Evolutionary conservation across 64 coral and sea anemone genomes (phyloP), one percentile per base, ranked within the genome.

Genomic region (Porites lutea): DNA sequence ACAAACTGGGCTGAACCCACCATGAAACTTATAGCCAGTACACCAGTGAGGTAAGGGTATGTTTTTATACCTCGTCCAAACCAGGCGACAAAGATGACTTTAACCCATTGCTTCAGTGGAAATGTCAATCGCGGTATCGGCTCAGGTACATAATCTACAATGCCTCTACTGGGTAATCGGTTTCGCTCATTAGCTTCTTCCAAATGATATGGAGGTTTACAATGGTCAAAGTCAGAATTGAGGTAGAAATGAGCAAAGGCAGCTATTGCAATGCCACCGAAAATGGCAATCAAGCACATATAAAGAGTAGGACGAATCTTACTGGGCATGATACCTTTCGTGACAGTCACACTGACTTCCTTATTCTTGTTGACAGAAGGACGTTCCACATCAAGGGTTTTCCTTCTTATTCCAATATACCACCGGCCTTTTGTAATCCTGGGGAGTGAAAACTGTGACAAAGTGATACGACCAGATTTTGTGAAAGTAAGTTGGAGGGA

Each of bases 1-100:
- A 97, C 95, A 94, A 97, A 97, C 52, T 97, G 95, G n/a, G 95
- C 92, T 13, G 95, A 90, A 4, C 95, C 95, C 27, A 97, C 92
- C 89, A 89, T 82, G 59, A 97, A 97, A 62, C 87, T 90, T 60
- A 94, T 90, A 23, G 92, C 92, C 19, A 94, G 65, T 11, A 97
- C 92, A 19, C 81, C 95, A 5, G 95, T 97, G 23, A 93, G 60
- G 83, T 97, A 97, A 2, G 92, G 88, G 55, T 90, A 97, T 16
- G 92, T 97, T 54, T 97, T 97, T 19, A 89, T n/a, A 27, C 95
- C 95, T 77, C 88, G 76, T 15, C 92, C 62, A 80, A 89, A 97
- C 95, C 95, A 97, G 19, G 90, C 71, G 18, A 94, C 14, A 61
- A 66, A 21, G 67, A 94, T 82, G 3, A 93, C 88, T 89, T 82